Conservation (phyloP, 2,797 vertebrate genomes). For the Botia almorhae region DNA sequence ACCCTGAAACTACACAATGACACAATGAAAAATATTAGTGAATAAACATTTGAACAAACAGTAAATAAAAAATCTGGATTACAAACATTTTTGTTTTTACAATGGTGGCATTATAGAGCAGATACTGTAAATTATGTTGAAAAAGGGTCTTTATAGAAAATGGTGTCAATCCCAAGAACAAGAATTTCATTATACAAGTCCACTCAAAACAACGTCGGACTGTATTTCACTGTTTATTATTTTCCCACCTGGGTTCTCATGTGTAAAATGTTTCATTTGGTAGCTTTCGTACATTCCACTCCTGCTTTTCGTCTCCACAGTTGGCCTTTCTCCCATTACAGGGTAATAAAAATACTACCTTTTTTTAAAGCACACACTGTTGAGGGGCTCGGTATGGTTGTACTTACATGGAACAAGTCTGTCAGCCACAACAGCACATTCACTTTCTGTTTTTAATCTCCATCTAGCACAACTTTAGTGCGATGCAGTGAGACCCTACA, state of each 20-base stretch:
- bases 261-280: constrained; percentile 70
- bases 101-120: not conserved
- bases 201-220: constrained; percentile 30
- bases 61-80: too few relatives aligned
- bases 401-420: constrained; percentile 31
- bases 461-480: constrained; percentile 10
- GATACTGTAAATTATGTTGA: not conserved
- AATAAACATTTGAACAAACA: too few relatives aligned
- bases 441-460: not conserved
- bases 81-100: not conserved
- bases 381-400: constrained; percentile 15
- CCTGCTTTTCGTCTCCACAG: constrained; percentile 41
- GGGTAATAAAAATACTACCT: constrained; percentile 11
- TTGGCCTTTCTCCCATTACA: constrained; percentile 37
- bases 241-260: constrained; percentile 15
- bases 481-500: constrained; percentile 13
- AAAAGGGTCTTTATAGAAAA: constrained; percentile 4
- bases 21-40: too few relatives aligned
- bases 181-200: constrained; percentile 26
- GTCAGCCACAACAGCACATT: constrained; percentile 3
- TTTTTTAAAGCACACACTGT: constrained; percentile 13
- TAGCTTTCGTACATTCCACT: constrained; percentile 68
- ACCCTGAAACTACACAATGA: not conserved
- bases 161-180: not conserved
- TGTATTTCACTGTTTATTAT: constrained; percentile 34